Evolutionary conservation across 2,797 vertebrate species (phyloP), one percentile per base, ranked within the genome.

Genomic region (Danio tinwini): DNA sequence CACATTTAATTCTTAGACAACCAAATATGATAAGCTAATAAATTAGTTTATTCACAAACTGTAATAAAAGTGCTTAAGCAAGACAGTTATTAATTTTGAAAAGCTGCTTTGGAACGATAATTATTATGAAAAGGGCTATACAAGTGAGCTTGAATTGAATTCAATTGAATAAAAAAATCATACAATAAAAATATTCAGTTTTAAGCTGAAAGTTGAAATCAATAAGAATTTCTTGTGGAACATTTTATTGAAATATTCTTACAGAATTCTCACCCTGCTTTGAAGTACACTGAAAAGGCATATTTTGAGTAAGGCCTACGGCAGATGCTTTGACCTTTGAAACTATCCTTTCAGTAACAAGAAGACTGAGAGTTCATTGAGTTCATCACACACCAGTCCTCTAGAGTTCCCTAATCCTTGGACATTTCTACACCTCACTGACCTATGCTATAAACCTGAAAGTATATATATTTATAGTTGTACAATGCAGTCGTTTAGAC

Each of bases 351-450:
- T 47, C 7, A 10, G 45, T 37, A 16, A 68, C 19, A 37, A 68
- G 14, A 37, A 68, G 9, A 14, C 65, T 50, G 13, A 37, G 68
- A 7, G 62, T 64, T 44, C 62, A 64, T n/a, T 13, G 62, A 64
- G 62, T 64, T 64, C n/a, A 67, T 14, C 44, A 67, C 44, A 67
- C 19, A 29, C 19, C 2, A 49, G 19, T 7, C 44, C 13, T 16
- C 45, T 45, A 58, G 10, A 45, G 13, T 49, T 49, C 29, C 19
- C 19, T 37, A 13, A 67, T 67, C 45, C 8, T 68, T 68, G 8
- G 64, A 29, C 19, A 67, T 14, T 29, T 50, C 19, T 14, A 68
- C 19, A 49, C 19, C 45, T 49, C 19, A 50, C 13, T 68, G 64
- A 16, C 45, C 21, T 49, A 16, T 47, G 44, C 6, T 47, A 13